phyloP scores from a whole-genome alignment of 2,888 invertebrate species.

The Drosophila barbarae region DNA sequence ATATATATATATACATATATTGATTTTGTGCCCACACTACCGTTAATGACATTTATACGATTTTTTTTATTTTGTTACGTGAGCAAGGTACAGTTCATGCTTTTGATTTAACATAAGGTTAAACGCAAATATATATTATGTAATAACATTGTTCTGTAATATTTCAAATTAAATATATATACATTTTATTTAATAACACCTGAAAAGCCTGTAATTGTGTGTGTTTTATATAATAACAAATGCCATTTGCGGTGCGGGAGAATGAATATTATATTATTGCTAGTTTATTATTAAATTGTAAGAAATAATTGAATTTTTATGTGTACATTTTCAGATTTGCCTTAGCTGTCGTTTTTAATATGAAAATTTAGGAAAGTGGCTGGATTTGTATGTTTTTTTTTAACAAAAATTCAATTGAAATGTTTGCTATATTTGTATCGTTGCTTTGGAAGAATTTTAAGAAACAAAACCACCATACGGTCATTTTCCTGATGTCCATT shows the following conservation, averaged over 20 bases:
- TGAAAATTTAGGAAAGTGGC: background rate
- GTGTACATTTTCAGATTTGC: background rate
- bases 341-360: slow-evolving; percentile 1
- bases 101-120: slow-evolving; percentile 15
- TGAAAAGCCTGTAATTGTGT: background rate
- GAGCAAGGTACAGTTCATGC: slow-evolving; percentile 9
- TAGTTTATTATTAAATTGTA: background rate
- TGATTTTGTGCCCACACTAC: slow-evolving; percentile 14
- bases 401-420: background rate
- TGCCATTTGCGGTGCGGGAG: background rate
- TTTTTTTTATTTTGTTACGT: slow-evolving; percentile 16
- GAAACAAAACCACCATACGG: slow-evolving; percentile 2
- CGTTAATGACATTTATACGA: slow-evolving; percentile 11
- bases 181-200: slow-evolving; percentile 14
- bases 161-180: slow-evolving; percentile 13
- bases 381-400: background rate
- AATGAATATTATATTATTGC: background rate
- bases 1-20: slow-evolving; percentile 2
- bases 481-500: background rate
- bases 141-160: slow-evolving; percentile 16
- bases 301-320: no score
- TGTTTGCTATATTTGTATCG: slow-evolving; percentile 3
- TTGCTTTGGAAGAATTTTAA: slow-evolving; percentile 22
- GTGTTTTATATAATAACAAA: background rate
- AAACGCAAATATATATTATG: slow-evolving; percentile 16